Conservation (phyloP, 2,888 invertebrate genomes). For the Caenorhabditis sinica region DNA sequence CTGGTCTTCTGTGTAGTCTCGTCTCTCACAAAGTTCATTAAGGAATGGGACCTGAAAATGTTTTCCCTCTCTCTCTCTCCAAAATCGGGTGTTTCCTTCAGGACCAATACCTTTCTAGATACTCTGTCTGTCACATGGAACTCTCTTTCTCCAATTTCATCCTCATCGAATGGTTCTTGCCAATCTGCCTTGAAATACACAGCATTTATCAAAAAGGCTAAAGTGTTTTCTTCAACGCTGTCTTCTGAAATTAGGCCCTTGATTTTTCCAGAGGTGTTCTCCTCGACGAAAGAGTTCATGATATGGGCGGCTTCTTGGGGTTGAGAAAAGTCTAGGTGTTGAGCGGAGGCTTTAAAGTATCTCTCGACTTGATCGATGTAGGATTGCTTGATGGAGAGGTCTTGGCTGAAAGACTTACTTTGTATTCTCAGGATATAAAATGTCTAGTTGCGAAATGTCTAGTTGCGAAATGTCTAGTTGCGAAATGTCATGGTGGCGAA, state of each 20-base stretch:
- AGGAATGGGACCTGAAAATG: slow-evolving; percentile 20
- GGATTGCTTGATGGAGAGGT: slow-evolving; percentile 12
- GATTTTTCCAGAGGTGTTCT: slow-evolving; percentile 37
- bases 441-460: too few species aligned
- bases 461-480: too few species aligned
- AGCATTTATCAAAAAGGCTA: slow-evolving; percentile 61
- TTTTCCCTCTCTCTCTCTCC: too few species aligned
- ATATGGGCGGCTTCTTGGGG: not conserved
- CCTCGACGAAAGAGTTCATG: slow-evolving; percentile 41
- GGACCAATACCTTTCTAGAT: slow-evolving; percentile 26
- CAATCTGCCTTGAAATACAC: slow-evolving; percentile 66
- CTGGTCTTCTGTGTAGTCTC: slow-evolving; percentile 41
- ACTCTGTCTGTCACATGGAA: slow-evolving; percentile 34
- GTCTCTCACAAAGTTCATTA: slow-evolving; percentile 5
- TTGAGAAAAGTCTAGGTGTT: slow-evolving; percentile 22
- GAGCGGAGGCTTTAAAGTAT: slow-evolving; percentile 1
- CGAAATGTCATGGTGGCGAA: too few species aligned
- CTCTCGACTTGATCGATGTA: slow-evolving; percentile 12
- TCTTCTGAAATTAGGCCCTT: slow-evolving; percentile 27
- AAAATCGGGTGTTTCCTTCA: too few species aligned
- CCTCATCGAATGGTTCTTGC: slow-evolving; percentile 44
- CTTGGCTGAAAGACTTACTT: slow-evolving; percentile 35
- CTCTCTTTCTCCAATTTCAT: slow-evolving; percentile 2
- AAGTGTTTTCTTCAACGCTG: slow-evolving; percentile 32
- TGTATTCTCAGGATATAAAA: too few species aligned